Conservation (phyloP, 2,888 invertebrate genomes). For the Chamaedrilus cognettii region DNA sequence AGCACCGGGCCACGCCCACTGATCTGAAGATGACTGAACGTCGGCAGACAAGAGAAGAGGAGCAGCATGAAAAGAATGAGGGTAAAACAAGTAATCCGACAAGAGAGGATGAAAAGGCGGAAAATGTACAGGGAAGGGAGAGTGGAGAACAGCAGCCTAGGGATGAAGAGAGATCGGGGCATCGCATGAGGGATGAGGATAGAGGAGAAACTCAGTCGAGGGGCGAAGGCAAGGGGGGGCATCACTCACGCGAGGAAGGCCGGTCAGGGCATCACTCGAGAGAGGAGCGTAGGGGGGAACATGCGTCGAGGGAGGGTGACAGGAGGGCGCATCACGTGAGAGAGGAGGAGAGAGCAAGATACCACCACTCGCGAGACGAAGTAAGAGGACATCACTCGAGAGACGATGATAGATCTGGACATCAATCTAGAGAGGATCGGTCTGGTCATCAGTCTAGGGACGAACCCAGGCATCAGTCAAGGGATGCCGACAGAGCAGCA, state of each 20-base stretch:
- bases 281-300: not conserved
- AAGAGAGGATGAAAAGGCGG: not conserved
- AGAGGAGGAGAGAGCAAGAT: not conserved
- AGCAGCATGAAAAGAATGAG: not conserved
- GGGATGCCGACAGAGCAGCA: not conserved
- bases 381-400: not conserved
- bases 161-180: not conserved
- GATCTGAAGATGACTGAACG: too few relatives aligned
- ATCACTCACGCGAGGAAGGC: not conserved
- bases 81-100: not conserved
- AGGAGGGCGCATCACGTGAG: too few relatives aligned
- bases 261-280: not conserved
- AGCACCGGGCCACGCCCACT: too few relatives aligned
- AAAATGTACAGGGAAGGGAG: not conserved
- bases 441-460: too few relatives aligned
- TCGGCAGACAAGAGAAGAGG: too few relatives aligned
- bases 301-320: not conserved
- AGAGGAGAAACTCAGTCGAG: not conserved
- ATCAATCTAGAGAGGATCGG: not conserved
- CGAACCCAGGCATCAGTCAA: not conserved
- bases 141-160: not conserved
- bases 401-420: not conserved
- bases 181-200: not conserved
- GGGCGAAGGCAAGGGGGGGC: too few relatives aligned
- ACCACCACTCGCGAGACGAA: not conserved